A percentile compares a stretch with the other conserved stretches of the same genome.
These are phyloP conservation scores for Pseudochromis fuscus DNA, from an alignment of 2,797 vertebrate genomes.

Conservation along the genomic window DNA sequence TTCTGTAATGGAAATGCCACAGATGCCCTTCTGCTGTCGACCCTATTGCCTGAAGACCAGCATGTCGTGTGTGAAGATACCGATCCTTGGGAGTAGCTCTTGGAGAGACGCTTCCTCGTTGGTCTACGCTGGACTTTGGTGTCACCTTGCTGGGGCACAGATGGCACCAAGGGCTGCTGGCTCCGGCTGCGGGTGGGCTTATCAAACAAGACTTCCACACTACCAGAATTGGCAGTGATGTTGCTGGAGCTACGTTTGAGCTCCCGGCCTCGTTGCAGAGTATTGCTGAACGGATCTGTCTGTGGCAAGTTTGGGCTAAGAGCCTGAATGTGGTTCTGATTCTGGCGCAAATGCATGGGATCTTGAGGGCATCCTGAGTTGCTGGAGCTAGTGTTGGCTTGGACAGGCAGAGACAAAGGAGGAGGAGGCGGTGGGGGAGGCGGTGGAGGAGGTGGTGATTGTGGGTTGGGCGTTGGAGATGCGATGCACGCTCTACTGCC, in stretches of 20 bases:
- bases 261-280: conserved; percentile 87
- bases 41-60: conserved; percentile 83
- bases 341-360: conserved; percentile 77
- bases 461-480: conserved; percentile 85
- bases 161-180: conserved; percentile 82
- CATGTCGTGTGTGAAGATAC: conserved; percentile 84
- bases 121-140: conserved; percentile 85
- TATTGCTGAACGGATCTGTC: conserved; percentile 84
- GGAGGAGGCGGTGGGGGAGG: conserved; percentile 82
- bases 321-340: conserved; percentile 87
- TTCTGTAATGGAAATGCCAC: conserved; percentile 86
- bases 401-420: conserved; percentile 69
- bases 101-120: conserved; percentile 91
- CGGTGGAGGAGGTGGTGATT: conserved; percentile 87
- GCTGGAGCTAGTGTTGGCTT: conserved; percentile 81
- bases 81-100: conserved; percentile 94
- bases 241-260: conserved; percentile 90
- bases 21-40: conserved; percentile 84
- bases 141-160: conserved; percentile 78
- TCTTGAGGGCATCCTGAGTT: conserved; percentile 89
- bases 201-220: conserved; percentile 87
- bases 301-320: conserved; percentile 80
- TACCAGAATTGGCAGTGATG: conserved; percentile 83
- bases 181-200: conserved; percentile 82
- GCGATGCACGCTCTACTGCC: conserved; percentile 85